Percentiles rank a stretch among this genome's conserved stretches.
Evolutionary conservation across 2,113 vertebrate species (phyloP).

Genomic region (Ageneiosus marmoratus): DNA sequence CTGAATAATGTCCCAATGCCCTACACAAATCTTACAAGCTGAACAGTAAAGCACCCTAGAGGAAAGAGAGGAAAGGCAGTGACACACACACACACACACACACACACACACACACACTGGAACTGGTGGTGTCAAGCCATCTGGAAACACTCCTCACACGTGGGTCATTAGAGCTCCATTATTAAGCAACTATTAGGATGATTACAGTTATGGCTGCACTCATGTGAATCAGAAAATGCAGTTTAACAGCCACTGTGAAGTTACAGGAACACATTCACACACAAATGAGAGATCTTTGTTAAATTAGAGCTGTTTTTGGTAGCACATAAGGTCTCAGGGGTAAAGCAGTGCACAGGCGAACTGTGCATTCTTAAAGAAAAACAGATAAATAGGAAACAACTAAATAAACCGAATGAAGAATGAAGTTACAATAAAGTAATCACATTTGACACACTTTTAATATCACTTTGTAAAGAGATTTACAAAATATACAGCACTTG

Average conservation of each 20-base stretch:
- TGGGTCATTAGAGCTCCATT: constrained; percentile 30
- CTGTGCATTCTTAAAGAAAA: neutral
- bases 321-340: neutral
- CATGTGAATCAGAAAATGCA: constrained; percentile 12
- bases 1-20: neutral
- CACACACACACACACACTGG: neutral
- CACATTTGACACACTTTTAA: neutral
- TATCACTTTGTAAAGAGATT: neutral
- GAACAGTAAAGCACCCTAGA: constrained; percentile 3
- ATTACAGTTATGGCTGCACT: constrained; percentile 8
- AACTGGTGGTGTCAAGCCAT: constrained; percentile 21
- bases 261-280: constrained; percentile 13
- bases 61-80: neutral
- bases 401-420: neutral
- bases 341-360: neutral
- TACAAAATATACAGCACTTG: neutral
- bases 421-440: neutral
- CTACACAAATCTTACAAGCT: neutral
- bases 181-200: constrained; percentile 25
- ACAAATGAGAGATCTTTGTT: neutral
- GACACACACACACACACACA: neutral
- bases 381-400: neutral
- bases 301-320: neutral
- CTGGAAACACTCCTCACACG: constrained; percentile 33
- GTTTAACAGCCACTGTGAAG: neutral